phyloP scores from a whole-genome alignment of 2,113 vertebrate genomes.

The Thamnophis sirtalis region DNA sequence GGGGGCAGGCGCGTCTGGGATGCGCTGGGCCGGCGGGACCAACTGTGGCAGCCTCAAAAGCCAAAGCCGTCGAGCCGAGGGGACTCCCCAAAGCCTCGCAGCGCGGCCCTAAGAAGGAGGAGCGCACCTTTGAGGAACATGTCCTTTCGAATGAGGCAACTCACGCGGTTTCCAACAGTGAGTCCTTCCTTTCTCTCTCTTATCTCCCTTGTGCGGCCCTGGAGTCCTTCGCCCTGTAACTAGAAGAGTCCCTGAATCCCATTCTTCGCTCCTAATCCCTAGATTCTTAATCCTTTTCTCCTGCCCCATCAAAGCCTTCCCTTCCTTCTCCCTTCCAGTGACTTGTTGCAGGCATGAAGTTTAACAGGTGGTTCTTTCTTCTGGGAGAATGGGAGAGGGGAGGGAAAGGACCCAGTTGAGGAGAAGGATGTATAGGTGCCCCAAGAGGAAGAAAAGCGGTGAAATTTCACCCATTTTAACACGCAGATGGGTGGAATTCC shows the following conservation, averaged over 20 bases:
- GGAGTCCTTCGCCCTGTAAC: fast-evolving
- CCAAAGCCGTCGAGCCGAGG: neutral
- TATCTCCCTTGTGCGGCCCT: neutral
- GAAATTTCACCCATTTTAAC: neutral
- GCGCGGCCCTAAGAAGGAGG: neutral
- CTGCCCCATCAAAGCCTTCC: neutral
- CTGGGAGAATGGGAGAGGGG: neutral
- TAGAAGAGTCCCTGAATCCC: no score
- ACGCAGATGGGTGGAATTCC: neutral
- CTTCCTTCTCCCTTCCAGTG: neutral
- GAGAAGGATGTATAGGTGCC: neutral
- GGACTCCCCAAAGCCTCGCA: neutral
- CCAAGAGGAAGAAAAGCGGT: neutral
- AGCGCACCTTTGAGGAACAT: neutral
- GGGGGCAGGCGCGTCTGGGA: neutral
- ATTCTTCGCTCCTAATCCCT: fast-evolving
- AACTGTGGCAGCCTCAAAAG: neutral
- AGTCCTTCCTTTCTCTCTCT: constrained; percentile 14
- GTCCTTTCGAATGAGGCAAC: constrained; percentile 25
- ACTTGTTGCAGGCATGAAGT: neutral
- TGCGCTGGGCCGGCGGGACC: neutral
- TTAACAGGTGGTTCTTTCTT: neutral
- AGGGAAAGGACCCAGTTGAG: neutral
- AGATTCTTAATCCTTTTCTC: no score
- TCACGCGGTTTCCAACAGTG: constrained; percentile 52